Conservation (phyloP, 2,113 vertebrate species). For the Abramis brama region DNA sequence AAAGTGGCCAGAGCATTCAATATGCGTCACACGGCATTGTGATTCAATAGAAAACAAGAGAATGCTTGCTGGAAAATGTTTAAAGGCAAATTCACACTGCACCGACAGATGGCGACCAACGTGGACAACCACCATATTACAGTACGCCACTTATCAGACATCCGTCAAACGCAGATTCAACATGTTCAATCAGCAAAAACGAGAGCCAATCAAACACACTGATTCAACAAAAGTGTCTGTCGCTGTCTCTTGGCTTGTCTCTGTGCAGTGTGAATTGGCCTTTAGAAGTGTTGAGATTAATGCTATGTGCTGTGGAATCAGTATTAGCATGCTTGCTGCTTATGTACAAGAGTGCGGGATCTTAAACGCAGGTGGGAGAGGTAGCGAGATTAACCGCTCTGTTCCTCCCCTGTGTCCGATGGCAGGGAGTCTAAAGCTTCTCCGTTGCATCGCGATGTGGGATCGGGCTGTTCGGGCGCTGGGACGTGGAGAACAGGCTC, state of each 20-base stretch:
- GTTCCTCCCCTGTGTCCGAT: constrained; percentile 72
- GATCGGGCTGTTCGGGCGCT: constrained; percentile 61
- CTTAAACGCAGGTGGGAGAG: constrained; percentile 42
- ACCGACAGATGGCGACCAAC: too few species aligned
- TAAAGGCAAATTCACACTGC: too few species aligned
- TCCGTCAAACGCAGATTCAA: too few species aligned
- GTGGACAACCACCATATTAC: too few species aligned
- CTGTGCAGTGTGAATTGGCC: too few species aligned
- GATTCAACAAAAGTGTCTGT: too few species aligned
- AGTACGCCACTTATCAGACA: too few species aligned
- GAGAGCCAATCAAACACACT: too few species aligned
- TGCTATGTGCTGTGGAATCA: constrained; percentile 69
- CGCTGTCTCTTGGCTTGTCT: too few species aligned
- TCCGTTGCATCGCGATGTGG: constrained; percentile 81
- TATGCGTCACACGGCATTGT: constrained; percentile 48
- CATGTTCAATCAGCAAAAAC: too few species aligned
- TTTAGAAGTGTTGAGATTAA: constrained; percentile 32
- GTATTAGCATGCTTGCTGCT: constrained; percentile 86
- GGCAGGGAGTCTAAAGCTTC: constrained; percentile 69
- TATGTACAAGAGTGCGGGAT: constrained; percentile 80
- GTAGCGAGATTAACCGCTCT: constrained; percentile 76
- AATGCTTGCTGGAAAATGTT: constrained; percentile 64
- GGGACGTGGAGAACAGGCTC: constrained; percentile 66
- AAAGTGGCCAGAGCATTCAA: constrained; percentile 19
- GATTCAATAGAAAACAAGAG: constrained; percentile 19